Base-by-base conservation (phyloP, 2,888 invertebrate genomes). In the Fragum whitleyi region DNA sequence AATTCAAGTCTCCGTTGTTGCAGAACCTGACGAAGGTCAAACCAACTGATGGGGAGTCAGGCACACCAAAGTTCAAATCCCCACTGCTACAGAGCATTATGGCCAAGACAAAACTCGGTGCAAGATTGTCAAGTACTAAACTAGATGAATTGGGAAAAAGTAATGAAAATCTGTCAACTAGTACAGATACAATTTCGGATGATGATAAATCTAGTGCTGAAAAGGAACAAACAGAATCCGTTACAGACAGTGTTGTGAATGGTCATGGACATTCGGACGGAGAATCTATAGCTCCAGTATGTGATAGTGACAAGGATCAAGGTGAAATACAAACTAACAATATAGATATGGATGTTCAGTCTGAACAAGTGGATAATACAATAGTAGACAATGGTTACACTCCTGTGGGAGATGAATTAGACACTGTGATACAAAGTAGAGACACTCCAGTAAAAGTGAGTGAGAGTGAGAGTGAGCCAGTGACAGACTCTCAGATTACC, bases 1-100 rank as follows among this genome's bases (percentile, higher is more conserved):
- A 88, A 77, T 93, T 92, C 87, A 91, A 88, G 74, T 92, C 93
- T 29, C 92, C 93, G 23, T 83, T 92, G 1, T 86, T 92, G 61
- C 91, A 92, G 79, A 91, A 91, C 81, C 87, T 92, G 51, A 89
- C 90, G 62, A 90, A 91, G 67, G 88, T 85, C 59, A 88, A 90
- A 65, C 81, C 85, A 6, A 86, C 80, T 39, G 78, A 86, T 7
- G 29, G 61, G 19, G 57, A 57, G 3, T 81, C 87, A n/a, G 88
- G 86, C 28, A 84, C 87, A 26, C 90, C 91, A 23, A 90, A 91
- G 81, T 92, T 92, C 79, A 92, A 92, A 72, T 92, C 92, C 28
- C 91, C 92, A 23, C 83, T 92, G 26, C 81, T 92, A 71, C 92
- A 92, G 81, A 92, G 89, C 82, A 85, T 92, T 28, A 87, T 92